Percentiles rank a stretch among this genome's conserved stretches.
Evolutionary conservation across 2,113 vertebrate species (phyloP).

Genomic region (Oncorhynchus clarkii): DNA sequence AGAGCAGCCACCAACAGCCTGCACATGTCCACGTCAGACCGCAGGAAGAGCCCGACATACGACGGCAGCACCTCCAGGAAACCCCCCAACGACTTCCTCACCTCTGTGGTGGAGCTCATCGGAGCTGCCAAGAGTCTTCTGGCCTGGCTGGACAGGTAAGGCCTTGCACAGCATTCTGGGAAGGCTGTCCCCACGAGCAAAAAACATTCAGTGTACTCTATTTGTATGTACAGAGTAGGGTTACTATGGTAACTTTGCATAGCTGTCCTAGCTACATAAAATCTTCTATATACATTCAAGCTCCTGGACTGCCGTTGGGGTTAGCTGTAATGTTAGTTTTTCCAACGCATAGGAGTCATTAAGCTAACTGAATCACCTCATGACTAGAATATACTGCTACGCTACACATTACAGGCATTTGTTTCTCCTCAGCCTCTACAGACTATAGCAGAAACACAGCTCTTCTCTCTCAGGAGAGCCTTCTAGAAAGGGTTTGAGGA

Average conservation of each 20-base stretch:
- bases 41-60: conserved; percentile 80
- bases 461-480: conserved; percentile 5
- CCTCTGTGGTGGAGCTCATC: conserved; percentile 94
- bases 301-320: neutral
- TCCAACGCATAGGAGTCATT: neutral
- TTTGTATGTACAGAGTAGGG: no score
- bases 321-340: neutral
- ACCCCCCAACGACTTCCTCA: conserved; percentile 93
- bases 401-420: neutral
- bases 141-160: conserved; percentile 93
- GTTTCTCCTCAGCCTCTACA: neutral
- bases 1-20: conserved; percentile 84
- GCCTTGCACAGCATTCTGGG: neutral
- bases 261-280: neutral
- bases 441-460: conserved; percentile 9
- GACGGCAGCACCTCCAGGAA: conserved; percentile 83
- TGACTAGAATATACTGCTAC: neutral
- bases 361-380: neutral
- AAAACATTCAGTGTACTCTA: no score
- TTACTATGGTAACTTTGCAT: neutral
- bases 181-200: no score
- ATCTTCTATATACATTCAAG: neutral
- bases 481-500: conserved; percentile 26
- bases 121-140: conserved; percentile 92
- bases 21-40: conserved; percentile 84